phyloP scores from a whole-genome alignment of 2,888 invertebrate genomes.

The Alviniconcha strummeri region DNA sequence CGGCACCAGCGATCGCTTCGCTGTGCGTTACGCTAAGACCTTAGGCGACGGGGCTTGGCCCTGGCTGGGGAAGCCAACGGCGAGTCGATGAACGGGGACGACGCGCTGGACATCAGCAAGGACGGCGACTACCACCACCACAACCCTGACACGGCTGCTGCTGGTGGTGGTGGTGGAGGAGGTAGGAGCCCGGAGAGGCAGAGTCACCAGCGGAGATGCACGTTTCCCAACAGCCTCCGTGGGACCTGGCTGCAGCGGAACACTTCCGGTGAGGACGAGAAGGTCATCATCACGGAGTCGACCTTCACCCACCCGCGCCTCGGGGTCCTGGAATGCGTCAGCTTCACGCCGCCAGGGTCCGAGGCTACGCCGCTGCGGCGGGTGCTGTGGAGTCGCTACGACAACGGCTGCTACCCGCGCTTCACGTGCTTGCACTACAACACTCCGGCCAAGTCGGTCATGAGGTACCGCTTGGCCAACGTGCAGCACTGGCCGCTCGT shows the following conservation, averaged over 20 bases:
- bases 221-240: background rate
- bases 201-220: background rate
- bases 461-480: slow-evolving; percentile 45
- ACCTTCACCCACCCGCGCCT: slow-evolving; percentile 33
- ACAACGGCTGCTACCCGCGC: slow-evolving; percentile 51
- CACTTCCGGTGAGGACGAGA: slow-evolving; percentile 17
- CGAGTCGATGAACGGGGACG: background rate
- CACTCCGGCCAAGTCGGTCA: slow-evolving; percentile 41
- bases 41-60: background rate
- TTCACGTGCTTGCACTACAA: slow-evolving; percentile 49
- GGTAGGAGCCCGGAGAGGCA: background rate
- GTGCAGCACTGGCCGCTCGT: slow-evolving; percentile 45
- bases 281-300: slow-evolving; percentile 31
- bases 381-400: slow-evolving; percentile 38
- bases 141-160: background rate
- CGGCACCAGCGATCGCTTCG: background rate
- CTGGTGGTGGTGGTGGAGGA: background rate
- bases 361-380: slow-evolving; percentile 37
- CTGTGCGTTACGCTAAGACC: background rate
- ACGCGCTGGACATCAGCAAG: background rate
- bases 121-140: background rate
- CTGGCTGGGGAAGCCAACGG: background rate
- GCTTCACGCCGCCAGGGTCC: slow-evolving; percentile 34
- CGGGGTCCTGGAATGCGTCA: slow-evolving; percentile 43
- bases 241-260: slow-evolving; percentile 39